Percentiles rank a stretch among this genome's conserved stretches.
Evolutionary conservation across 1,140 invertebrate species (phyloP).

Genomic region (Cardiocondyla obscurior): DNA sequence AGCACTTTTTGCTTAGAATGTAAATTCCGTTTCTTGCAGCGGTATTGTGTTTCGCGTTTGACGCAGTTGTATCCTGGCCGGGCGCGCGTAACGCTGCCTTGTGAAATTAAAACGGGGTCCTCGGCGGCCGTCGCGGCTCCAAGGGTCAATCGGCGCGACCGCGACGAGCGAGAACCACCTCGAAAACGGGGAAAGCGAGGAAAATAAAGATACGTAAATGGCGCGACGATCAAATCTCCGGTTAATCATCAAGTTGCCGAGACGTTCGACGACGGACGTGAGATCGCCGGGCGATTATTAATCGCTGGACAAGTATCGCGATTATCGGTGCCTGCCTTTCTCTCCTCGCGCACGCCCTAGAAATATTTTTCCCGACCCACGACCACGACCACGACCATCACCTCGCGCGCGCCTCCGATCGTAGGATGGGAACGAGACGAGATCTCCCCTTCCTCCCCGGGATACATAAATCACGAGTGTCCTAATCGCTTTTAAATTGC

Average conservation of each 20-base stretch:
- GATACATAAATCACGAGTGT: constrained; percentile 17
- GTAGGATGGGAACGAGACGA: neutral
- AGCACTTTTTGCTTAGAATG: constrained; percentile 16
- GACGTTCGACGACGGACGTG: neutral
- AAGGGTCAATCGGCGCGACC: neutral
- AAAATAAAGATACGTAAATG: neutral
- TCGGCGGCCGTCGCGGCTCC: neutral
- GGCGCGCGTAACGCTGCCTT: neutral
- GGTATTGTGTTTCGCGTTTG: constrained; percentile 22
- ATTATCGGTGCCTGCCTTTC: neutral
- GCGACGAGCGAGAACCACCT: neutral
- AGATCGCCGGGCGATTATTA: neutral
- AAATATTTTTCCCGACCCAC: neutral
- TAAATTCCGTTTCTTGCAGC: constrained; percentile 19
- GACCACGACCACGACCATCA: too few species aligned
- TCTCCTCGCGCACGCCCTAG: neutral
- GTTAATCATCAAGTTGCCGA: neutral
- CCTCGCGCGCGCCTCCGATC: neutral
- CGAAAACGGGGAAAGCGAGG: neutral
- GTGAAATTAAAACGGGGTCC: neutral
- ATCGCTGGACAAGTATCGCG: neutral
- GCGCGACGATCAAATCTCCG: neutral
- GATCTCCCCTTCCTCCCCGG: neutral
- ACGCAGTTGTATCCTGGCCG: neutral
- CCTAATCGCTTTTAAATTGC: constrained; percentile 5